Base-by-base conservation (phyloP, 2,113 vertebrate species). In the Hiodon tergisus region DNA sequence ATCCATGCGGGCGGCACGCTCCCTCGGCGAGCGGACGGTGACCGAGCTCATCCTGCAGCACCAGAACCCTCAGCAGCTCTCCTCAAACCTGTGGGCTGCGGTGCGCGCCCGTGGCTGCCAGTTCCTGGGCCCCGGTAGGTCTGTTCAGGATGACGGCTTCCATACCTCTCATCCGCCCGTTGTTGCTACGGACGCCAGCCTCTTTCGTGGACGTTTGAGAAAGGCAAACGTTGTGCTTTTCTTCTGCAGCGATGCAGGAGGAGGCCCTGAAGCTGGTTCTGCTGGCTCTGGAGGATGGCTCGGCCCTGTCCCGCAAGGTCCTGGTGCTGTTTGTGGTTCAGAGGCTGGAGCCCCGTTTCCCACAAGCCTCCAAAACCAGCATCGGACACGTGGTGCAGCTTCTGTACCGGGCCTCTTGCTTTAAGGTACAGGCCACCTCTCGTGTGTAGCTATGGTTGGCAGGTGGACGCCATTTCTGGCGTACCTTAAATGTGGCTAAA, bases 341-440 rank as follows among this genome's bases (percentile, higher is more conserved):
- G 89, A 95, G 96, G 79, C 89, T 99, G 81, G 97, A 99, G 82
- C 97, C 96, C 0, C 94, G 97, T 74, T 99, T 98, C 84, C 96
- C 97, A 63, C 97, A 99, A 82, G 97, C 97, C 77, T 98, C 97
- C 65, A 99, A 99, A 90, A 99, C 97, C 3, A 99, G 97, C 88
- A 99, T 99, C 83, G 97, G 97, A 55, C 96, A 99, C 13, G 97
- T 99, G 88, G 97, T 99, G 81, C 97, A 99, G 85, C 95, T 99
- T 71, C 95, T 99, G 54, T 99, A 99, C 84, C 92, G 97, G 84
- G 97, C 97, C 73, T 99, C 96, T 0, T 99, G 97, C 89, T 99
- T 99, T 84, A 98, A 99, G 94, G 97, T 98, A 90, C 11, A 74
- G 5, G 14, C 11, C 3, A 31, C 31, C 31, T 31, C 31, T 31